Conservation (phyloP, 2,797 vertebrate species). For the Morelia viridis region DNA sequence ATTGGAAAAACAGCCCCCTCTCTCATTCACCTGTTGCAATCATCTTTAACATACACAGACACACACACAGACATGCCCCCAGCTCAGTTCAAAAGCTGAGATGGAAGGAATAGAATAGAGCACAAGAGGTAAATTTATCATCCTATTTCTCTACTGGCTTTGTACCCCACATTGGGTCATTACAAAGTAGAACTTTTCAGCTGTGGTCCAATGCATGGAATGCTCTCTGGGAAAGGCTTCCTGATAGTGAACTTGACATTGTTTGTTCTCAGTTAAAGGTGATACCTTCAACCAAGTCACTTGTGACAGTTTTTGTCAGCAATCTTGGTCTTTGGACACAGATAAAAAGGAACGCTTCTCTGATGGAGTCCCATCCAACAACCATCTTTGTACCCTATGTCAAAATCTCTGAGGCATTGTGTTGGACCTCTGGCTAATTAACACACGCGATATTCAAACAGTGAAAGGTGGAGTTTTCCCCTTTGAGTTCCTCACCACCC, state of each 20-base stretch:
- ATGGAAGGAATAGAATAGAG: no score
- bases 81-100: no score
- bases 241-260: neutral
- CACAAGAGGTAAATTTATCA: no score
- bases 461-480: neutral
- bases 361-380: neutral
- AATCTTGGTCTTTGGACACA: neutral
- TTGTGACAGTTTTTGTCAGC: no score
- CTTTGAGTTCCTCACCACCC: neutral
- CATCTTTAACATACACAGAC: neutral
- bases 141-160: no score
- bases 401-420: neutral
- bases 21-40: neutral
- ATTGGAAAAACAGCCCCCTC: neutral
- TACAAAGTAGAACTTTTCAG: neutral
- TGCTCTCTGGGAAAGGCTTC: neutral
- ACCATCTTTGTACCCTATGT: neutral
- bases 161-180: no score
- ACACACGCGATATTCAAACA: neutral
- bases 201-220: neutral
- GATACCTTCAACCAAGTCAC: neutral
- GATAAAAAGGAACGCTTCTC: neutral
- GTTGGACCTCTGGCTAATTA: neutral
- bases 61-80: no score
- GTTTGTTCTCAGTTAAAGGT: no score